These are phyloP conservation scores for Sebastes fasciatus DNA, from an alignment of 2,113 vertebrate species.

Conservation along the genomic window DNA sequence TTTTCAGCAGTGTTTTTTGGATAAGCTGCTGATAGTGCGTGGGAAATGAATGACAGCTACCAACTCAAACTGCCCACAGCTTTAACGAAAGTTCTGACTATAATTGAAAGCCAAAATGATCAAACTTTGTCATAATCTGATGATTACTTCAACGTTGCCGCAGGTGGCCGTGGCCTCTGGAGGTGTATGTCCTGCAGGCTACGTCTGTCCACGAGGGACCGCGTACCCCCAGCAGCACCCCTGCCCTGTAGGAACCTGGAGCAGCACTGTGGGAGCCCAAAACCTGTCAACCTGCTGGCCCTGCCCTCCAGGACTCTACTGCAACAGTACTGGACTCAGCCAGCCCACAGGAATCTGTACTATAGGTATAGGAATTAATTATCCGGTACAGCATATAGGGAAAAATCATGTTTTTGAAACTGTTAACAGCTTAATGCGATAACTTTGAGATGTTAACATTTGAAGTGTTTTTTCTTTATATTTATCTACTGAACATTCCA, in stretches of 20 bases:
- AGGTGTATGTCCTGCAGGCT: constrained; percentile 86
- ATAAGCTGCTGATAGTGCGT: constrained; percentile 40
- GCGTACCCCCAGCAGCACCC: constrained; percentile 82
- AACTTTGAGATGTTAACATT: neutral
- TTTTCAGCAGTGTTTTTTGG: constrained; percentile 31
- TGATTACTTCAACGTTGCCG: neutral
- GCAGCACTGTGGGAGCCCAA: constrained; percentile 81
- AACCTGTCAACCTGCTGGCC: constrained; percentile 84
- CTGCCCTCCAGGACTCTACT: constrained; percentile 90
- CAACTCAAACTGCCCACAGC: constrained; percentile 53
- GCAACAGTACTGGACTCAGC: constrained; percentile 83
- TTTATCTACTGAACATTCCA: neutral
- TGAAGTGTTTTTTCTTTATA: neutral
- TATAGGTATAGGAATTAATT: constrained; percentile 39
- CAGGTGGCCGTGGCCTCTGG: constrained; percentile 86
- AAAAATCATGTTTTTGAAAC: neutral
- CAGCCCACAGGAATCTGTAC: constrained; percentile 81
- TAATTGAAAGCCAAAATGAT: constrained; percentile 21
- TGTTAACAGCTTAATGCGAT: neutral
- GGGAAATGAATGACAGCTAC: constrained; percentile 60
- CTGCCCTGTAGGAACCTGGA: constrained; percentile 91
- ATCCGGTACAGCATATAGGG: neutral
- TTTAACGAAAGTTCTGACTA: constrained; percentile 38
- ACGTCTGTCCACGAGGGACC: constrained; percentile 88
- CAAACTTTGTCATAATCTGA: constrained; percentile 14